Percentiles rank a stretch among this genome's conserved stretches.
phyloP scores from a whole-genome alignment of 2,113 vertebrate genomes.

The Terrapene triunguis region DNA sequence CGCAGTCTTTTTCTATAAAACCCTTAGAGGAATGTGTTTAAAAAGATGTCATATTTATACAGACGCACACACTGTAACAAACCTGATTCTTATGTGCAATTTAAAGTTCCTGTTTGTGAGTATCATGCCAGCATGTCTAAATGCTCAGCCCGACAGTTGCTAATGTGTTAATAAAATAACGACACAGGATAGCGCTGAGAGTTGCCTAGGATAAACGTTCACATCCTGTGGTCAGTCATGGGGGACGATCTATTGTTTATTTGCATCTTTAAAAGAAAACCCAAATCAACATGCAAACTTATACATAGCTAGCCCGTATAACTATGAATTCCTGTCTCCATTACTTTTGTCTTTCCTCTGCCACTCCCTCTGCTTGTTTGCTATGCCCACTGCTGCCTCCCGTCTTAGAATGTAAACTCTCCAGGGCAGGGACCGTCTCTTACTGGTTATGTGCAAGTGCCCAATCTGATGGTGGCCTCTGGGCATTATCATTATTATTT shows the following conservation, averaged over 20 bases:
- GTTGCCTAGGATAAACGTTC: background rate
- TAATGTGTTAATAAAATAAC: background rate
- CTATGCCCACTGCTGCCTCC: background rate
- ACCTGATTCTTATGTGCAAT: background rate
- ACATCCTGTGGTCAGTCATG: background rate
- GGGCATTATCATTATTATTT: slow-evolving; percentile 17
- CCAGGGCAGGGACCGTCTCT: background rate
- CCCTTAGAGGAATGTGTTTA: background rate
- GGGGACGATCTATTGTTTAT: background rate
- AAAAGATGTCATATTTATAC: background rate
- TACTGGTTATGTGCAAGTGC: background rate
- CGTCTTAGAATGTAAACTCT: slow-evolving; percentile 12
- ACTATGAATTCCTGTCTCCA: fast-evolving
- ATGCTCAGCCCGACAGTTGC: background rate
- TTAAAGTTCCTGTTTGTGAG: background rate
- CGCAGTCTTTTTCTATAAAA: background rate
- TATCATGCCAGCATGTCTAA: background rate
- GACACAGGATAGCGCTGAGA: background rate
- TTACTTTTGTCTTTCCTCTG: fast-evolving
- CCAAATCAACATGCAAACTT: background rate
- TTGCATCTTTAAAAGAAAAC: background rate
- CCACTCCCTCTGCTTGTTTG: background rate
- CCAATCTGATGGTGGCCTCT: background rate
- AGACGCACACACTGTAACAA: background rate
- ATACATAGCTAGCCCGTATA: background rate